These are phyloP conservation scores for Anguilla megastoma DNA, from an alignment of 2,797 vertebrate genomes.

Conservation along the genomic window DNA sequence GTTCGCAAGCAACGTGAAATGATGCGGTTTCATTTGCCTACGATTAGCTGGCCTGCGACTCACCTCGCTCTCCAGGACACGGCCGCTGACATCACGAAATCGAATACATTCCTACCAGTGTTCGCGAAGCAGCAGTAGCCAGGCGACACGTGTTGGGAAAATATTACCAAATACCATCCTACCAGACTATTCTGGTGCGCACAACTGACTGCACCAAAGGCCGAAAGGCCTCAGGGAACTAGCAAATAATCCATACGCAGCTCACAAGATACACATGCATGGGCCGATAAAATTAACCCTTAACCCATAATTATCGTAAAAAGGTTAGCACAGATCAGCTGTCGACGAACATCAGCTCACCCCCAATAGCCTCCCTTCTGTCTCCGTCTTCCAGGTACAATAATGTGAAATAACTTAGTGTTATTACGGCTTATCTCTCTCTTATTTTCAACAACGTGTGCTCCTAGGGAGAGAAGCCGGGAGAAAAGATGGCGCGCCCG, in stretches of 20 bases:
- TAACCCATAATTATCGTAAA: background rate
- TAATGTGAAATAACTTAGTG: background rate
- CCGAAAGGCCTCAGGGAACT: slow-evolving; percentile 9
- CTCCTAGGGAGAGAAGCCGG: slow-evolving; percentile 31
- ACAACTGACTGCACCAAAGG: slow-evolving; percentile 10
- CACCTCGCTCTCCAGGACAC: slow-evolving; percentile 13
- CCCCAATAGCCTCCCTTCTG: slow-evolving; percentile 5
- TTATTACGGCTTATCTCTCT: background rate
- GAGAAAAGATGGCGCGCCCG: slow-evolving; percentile 40
- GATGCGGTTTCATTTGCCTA: background rate
- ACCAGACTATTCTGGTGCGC: background rate
- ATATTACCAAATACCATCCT: background rate
- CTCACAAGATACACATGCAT: background rate
- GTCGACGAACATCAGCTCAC: slow-evolving; percentile 34
- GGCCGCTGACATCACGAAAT: background rate
- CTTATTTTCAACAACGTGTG: slow-evolving; percentile 43
- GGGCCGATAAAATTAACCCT: slow-evolving; percentile 8
- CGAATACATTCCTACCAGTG: background rate
- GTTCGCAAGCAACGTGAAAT: background rate
- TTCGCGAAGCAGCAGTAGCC: background rate
- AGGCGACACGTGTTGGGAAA: background rate
- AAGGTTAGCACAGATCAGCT: background rate
- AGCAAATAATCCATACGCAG: slow-evolving; percentile 20
- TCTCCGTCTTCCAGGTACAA: background rate
- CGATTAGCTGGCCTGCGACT: background rate